Conservation (phyloP, 2,888 invertebrate genomes). For the Phorcus lineatus region DNA sequence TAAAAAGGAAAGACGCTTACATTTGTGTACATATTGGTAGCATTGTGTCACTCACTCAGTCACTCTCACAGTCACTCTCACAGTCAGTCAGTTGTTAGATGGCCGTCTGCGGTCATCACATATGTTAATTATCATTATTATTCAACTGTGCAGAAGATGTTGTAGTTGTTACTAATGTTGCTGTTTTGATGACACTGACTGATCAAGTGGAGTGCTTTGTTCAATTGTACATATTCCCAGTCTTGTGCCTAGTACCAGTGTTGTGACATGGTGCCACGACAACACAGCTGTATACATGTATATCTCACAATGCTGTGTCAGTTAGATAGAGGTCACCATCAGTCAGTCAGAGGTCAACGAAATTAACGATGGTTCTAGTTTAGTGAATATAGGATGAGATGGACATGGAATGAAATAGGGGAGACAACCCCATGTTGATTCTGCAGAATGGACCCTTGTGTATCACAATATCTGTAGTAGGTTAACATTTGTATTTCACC, state of each 20-base stretch:
- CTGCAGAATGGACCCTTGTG: too few relatives aligned
- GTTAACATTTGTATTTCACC: too few relatives aligned
- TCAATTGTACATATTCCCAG: constrained; percentile 17
- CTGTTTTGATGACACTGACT: constrained; percentile 14
- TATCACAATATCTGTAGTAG: too few relatives aligned
- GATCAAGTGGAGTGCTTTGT: constrained; percentile 15
- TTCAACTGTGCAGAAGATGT: constrained; percentile 20
- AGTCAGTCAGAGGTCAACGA: not conserved
- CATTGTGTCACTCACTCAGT: constrained; percentile 4
- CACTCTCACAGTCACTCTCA: too few relatives aligned
- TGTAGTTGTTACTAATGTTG: constrained; percentile 17
- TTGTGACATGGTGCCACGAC: constrained; percentile 20
- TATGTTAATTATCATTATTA: constrained; percentile 22
- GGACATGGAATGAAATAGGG: too few relatives aligned
- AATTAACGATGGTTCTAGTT: constrained; percentile 14
- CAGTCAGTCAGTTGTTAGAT: too few relatives aligned
- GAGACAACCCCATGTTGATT: too few relatives aligned
- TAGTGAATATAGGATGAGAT: not conserved
- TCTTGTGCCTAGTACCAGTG: constrained; percentile 18
- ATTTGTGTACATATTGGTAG: constrained; percentile 19
- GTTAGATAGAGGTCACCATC: constrained; percentile 10
- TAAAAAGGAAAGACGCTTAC: constrained; percentile 16
- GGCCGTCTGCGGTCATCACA: not conserved
- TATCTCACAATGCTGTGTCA: not conserved
- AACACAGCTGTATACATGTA: not conserved